Base-by-base conservation (phyloP, 2,797 vertebrate species). In the Pelobates cultripes region DNA sequence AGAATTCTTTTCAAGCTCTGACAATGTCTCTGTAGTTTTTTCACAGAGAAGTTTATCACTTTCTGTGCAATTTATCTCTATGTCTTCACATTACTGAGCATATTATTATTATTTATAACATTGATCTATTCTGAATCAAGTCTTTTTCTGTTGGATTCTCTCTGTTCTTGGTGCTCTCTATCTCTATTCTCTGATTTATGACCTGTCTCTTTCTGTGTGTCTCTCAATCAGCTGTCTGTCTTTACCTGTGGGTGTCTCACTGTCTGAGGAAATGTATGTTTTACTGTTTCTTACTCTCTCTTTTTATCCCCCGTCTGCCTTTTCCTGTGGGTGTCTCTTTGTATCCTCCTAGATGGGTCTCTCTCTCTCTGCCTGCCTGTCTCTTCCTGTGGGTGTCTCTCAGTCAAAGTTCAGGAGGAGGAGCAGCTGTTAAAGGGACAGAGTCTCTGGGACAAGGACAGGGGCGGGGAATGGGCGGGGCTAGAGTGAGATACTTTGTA, bases 351-450 rank as follows among this genome's bases (percentile, higher is more conserved):
- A 7, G 55, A 7, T 1, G 9, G 55, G 1, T 57, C 9, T 15
- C 7, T 57, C 9, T 64, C 61, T 28, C n/a, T 64, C 40, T 68
- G 5, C 28, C 41, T 14, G 6, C 13, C 40, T 68, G 9, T 43
- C 13, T 68, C 66, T 68, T 7, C 7, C 41, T 43, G 13, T 43
- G 66, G 13, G 61, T 64, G 61, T 64, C 61, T 64, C 61, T 12
- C 61, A 64, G 61, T 64, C 61, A 64, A 14, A 64, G 61, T 64
- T 64, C 61, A 64, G 17, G 61, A n/a, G 61, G 61, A 28, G 61
- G 61, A 64, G 61, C 61, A 28, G 2, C 10, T 40, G 7, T 64
- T 64, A 40, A 40, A 64, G 61, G 61, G 61, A 64, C 61, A 40
- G 61, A 40, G 61, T 7, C 61, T 64, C 61, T n/a, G 0, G n/a